A percentile compares a stretch with the other conserved stretches of the same genome.
These are phyloP conservation scores for Aphaenogaster ashmeadi DNA, from an alignment of 1,140 invertebrate species.

Conservation along the genomic window DNA sequence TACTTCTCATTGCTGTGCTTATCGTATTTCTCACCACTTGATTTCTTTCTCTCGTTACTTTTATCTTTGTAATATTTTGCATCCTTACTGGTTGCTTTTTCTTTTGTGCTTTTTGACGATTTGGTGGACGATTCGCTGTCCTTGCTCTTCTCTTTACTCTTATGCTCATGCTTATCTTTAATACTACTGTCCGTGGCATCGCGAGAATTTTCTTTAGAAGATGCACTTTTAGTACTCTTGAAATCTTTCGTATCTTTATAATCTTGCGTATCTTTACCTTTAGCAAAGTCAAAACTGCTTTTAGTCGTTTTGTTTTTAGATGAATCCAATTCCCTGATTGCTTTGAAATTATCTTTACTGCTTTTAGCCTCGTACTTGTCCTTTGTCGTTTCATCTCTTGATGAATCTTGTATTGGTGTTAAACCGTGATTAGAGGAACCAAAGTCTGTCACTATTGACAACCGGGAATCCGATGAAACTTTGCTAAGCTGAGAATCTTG, in stretches of 20 bases:
- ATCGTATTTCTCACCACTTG: constrained; percentile 78
- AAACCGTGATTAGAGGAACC: constrained; percentile 85
- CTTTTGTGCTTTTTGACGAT: constrained; percentile 63
- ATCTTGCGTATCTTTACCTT: constrained; percentile 77
- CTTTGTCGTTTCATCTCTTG: constrained; percentile 85
- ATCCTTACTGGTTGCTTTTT: constrained; percentile 64
- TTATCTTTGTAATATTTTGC: constrained; percentile 77
- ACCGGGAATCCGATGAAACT: constrained; percentile 88
- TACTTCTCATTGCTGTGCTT: constrained; percentile 80
- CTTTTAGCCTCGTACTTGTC: constrained; percentile 81
- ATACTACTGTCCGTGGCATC: constrained; percentile 79
- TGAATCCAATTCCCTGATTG: constrained; percentile 77
- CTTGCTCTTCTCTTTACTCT: constrained; percentile 78
- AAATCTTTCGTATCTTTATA: constrained; percentile 76
- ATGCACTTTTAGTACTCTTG: constrained; percentile 75
- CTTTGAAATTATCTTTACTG: constrained; percentile 80
- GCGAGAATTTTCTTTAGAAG: constrained; percentile 81
- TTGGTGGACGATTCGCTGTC: constrained; percentile 76
- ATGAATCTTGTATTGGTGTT: constrained; percentile 77
- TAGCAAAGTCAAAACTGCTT: constrained; percentile 82
- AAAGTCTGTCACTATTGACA: constrained; percentile 88
- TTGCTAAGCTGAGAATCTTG: constrained; percentile 89
- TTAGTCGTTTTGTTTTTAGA: constrained; percentile 84
- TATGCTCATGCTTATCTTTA: constrained; percentile 80
- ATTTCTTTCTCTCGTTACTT: constrained; percentile 76